A percentile compares a stretch with the other conserved stretches of the same genome.
phyloP scores from a whole-genome alignment of 2,113 vertebrate genomes.

The Choloepus hoffmanni region DNA sequence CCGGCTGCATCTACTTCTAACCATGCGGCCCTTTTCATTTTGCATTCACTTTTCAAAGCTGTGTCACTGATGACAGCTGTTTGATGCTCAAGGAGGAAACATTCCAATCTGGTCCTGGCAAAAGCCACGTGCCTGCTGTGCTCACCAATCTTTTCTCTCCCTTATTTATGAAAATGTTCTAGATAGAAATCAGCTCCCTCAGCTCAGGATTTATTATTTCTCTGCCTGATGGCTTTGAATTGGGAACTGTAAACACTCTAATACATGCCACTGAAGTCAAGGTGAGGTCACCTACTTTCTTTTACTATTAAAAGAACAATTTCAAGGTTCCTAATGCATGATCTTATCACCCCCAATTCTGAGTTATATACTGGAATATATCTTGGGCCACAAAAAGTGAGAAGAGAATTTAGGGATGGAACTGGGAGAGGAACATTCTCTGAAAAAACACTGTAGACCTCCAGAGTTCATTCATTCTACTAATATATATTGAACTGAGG shows the following conservation, averaged over 20 bases:
- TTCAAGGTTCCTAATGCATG: constrained; percentile 43
- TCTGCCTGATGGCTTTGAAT: constrained; percentile 62
- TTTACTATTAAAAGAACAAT: neutral
- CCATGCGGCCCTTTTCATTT: accelerated
- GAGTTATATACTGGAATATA: neutral
- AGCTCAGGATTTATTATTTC: constrained; percentile 28
- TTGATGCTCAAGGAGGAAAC: constrained; percentile 30
- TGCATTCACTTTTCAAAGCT: neutral
- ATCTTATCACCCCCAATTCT: neutral
- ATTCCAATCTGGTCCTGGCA: neutral
- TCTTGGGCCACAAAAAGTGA: constrained; percentile 27
- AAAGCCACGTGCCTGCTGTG: neutral
- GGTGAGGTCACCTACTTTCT: constrained; percentile 55
- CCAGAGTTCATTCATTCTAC: neutral
- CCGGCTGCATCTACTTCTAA: neutral
- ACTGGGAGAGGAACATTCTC: neutral
- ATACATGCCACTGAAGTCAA: constrained; percentile 31
- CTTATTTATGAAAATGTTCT: constrained; percentile 60
- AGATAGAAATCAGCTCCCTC: constrained; percentile 65
- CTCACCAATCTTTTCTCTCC: neutral
- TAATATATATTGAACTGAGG: neutral
- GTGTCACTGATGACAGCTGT: neutral
- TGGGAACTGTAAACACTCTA: constrained; percentile 54
- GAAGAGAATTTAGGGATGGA: constrained; percentile 5
- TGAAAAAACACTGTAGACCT: neutral